These are phyloP conservation scores for Gasteruption jaculator DNA, from an alignment of 2,888 invertebrate genomes.

Conservation along the genomic window DNA sequence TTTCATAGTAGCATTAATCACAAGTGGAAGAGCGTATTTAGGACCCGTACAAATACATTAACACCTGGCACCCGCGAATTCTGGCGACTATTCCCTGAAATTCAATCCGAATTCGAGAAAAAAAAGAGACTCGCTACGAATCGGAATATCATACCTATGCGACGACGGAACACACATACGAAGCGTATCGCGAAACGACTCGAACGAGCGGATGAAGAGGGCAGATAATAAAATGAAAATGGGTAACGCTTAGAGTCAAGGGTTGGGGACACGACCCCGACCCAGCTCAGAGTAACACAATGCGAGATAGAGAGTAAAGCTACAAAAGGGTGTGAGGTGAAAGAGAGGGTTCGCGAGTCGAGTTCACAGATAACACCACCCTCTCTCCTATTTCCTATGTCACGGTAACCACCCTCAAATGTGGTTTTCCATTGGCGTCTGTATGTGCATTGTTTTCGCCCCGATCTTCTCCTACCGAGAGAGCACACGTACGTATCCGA, in stretches of 20 bases:
- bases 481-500: not conserved
- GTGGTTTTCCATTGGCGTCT: constrained; percentile 36
- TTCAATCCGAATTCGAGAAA: too few relatives aligned
- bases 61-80: too few relatives aligned
- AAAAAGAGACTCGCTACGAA: too few relatives aligned
- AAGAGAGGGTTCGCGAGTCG: constrained; percentile 33
- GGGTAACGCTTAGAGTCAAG: constrained; percentile 40
- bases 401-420: too few relatives aligned
- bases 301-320: constrained; percentile 37
- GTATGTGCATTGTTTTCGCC: constrained; percentile 28
- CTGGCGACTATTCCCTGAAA: too few relatives aligned
- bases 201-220: constrained; percentile 36
- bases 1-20: too few relatives aligned
- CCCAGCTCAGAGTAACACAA: constrained; percentile 33
- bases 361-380: constrained; percentile 38
- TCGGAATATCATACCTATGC: too few relatives aligned
- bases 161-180: too few relatives aligned
- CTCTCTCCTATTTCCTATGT: too few relatives aligned
- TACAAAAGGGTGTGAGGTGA: constrained; percentile 19
- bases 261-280: constrained; percentile 36
- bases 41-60: too few relatives aligned
- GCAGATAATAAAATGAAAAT: constrained; percentile 44
- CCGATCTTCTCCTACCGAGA: constrained; percentile 17
- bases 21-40: too few relatives aligned
- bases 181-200: too few relatives aligned